Evolutionary conservation across 2,888 invertebrate genomes (phyloP).

Genomic region (Abscondita cerata): DNA sequence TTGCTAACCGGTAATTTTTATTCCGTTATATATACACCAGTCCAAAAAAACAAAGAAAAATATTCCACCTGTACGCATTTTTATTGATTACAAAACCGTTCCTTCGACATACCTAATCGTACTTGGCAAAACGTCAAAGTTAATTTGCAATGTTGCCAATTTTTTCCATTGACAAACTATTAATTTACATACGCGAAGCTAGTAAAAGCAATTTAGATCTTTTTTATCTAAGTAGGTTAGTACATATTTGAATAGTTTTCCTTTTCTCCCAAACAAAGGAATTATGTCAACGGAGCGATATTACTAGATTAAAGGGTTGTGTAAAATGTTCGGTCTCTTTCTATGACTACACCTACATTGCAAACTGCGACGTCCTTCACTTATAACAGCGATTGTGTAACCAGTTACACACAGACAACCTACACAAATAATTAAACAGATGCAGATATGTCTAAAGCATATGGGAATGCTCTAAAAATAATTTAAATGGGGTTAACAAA

Average conservation of each 20-base stretch:
- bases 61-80: constrained; percentile 7
- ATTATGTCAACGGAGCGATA: too few species aligned
- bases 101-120: background rate
- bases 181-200: background rate
- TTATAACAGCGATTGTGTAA: constrained; percentile 29
- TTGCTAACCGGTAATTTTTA: constrained; percentile 24
- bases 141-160: constrained; percentile 1
- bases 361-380: constrained; percentile 29
- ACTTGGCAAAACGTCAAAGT: background rate
- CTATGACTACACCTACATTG: constrained; percentile 18
- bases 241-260: constrained; percentile 3
- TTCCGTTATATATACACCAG: constrained; percentile 15
- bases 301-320: background rate
- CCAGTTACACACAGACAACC: constrained; percentile 28
- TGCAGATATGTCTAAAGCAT: constrained; percentile 27
- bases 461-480: constrained; percentile 31
- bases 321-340: constrained; percentile 3
- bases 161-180: background rate
- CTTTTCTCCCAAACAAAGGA: background rate
- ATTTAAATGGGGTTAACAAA: constrained; percentile 24
- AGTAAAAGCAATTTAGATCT: background rate
- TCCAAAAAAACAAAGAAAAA: background rate
- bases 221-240: constrained; percentile 5
- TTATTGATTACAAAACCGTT: constrained; percentile 8
- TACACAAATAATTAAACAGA: constrained; percentile 32